Base-by-base conservation (phyloP, 1,140 invertebrate genomes). In the Drosophila azteca region DNA sequence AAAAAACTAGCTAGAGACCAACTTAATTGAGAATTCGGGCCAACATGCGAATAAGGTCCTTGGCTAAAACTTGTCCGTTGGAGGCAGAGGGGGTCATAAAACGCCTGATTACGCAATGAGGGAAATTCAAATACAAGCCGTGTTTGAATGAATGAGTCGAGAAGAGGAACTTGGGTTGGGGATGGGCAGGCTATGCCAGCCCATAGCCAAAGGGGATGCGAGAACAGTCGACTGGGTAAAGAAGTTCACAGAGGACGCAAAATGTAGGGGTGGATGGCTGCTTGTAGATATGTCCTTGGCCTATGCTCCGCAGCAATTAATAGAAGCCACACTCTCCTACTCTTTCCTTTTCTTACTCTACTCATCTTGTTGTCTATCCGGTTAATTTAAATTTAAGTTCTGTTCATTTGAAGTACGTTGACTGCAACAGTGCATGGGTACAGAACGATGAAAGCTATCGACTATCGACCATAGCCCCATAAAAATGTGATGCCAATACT, bases 71-170 rank as follows among this genome's bases (percentile, higher is more conserved):
- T 66, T 45, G 48, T 43, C 59, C 59, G 15, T 24, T 39, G 60
- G 67, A 9, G 31, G 31, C 0, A 63, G 59, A 60, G 50, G 64
- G 61, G 66, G 53, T 62, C 79, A 83, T 78, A 70, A 83, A 82
- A 70, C 50, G 67, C 67, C 77, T 88, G 75, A 88, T 83, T 88
- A 75, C 79, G 71, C 83, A 88, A 72, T 62, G 71, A 82, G 83
- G 79, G 66, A 81, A 83, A 79, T 76, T 71, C 64, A 83, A 82
- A 78, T 66, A 76, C 72, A 71, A 83, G 43, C 63, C 55, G 66
- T 68, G 75, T 65, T 76, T 87, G 78, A 82, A 76, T 75, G 70
- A 82, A 80, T 85, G 82, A 80, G 54, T 72, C 77, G 55, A 76
- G 51, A 73, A 85, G 77, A 81, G 61, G 54, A 52, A 51, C 48